These are phyloP conservation scores for Sphaerophoria taeniata DNA, from an alignment of 2,888 invertebrate species.

Conservation along the genomic window DNA sequence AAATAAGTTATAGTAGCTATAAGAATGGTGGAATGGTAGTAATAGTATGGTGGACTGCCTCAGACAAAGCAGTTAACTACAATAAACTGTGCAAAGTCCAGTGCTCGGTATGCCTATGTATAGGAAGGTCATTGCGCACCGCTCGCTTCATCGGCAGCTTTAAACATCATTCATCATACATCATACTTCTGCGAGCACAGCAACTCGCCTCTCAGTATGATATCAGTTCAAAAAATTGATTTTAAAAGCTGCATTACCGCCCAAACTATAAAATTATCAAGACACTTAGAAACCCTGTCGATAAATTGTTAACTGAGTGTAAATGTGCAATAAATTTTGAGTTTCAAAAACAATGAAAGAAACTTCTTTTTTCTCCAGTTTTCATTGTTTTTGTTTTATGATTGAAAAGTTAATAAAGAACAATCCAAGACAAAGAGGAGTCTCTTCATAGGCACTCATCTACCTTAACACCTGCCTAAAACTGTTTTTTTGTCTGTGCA, in stretches of 20 bases:
- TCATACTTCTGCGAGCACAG: too few relatives aligned
- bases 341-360: slow-evolving; percentile 3
- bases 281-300: slow-evolving; percentile 14
- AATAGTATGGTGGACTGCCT: too few relatives aligned
- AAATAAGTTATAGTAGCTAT: too few relatives aligned
- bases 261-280: not conserved
- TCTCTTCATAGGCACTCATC: not conserved
- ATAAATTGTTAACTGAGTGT: slow-evolving; percentile 54
- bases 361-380: slow-evolving; percentile 15
- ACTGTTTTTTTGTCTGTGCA: not conserved
- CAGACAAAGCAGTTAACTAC: too few relatives aligned
- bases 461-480: not conserved
- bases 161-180: too few relatives aligned
- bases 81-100: too few relatives aligned
- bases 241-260: not conserved
- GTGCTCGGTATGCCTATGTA: too few relatives aligned
- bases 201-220: too few relatives aligned
- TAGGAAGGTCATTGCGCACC: too few relatives aligned
- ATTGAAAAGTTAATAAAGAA: slow-evolving; percentile 44
- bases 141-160: too few relatives aligned
- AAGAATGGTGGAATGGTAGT: too few relatives aligned
- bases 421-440: not conserved
- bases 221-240: too few relatives aligned
- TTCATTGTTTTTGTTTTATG: slow-evolving; percentile 17
- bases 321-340: slow-evolving; percentile 58